These are phyloP conservation scores for Gallinago undulata DNA, from an alignment of 2,113 vertebrate genomes.

Conservation along the genomic window DNA sequence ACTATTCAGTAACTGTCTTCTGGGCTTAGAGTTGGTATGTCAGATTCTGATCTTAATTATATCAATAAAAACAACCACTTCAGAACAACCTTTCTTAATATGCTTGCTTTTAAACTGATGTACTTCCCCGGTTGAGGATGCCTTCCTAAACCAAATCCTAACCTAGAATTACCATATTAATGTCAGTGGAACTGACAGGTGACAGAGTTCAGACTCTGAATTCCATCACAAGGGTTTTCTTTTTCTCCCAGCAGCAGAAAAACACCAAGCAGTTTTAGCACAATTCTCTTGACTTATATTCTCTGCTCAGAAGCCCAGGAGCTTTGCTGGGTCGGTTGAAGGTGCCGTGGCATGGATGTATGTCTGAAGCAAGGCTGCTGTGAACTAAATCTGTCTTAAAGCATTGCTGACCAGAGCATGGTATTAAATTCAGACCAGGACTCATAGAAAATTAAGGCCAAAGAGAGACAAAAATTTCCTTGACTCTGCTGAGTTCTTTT, in stretches of 20 bases:
- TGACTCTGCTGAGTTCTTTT: neutral
- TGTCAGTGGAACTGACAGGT: slow-evolving; percentile 11
- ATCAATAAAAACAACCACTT: neutral
- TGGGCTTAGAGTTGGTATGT: neutral
- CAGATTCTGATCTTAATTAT: slow-evolving; percentile 1
- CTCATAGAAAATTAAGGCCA: neutral
- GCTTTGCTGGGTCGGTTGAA: neutral
- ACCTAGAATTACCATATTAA: slow-evolving; percentile 15
- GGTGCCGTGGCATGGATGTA: neutral
- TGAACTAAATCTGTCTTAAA: neutral
- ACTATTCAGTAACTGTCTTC: neutral
- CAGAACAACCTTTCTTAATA: neutral
- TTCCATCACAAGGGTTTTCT: neutral
- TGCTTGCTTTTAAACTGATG: neutral
- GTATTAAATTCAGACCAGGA: neutral
- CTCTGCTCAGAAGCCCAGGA: neutral
- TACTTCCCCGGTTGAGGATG: neutral
- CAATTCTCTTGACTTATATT: neutral
- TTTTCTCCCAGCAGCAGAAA: neutral
- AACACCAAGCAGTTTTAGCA: neutral
- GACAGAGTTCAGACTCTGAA: neutral
- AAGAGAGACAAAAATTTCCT: neutral
- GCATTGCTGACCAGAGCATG: neutral
- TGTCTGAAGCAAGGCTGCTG: neutral
- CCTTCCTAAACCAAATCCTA: slow-evolving; percentile 22